A percentile compares a stretch with the other conserved stretches of the same genome.
Conservation (phyloP, 2,113 vertebrate species). For the Catharus fuscescens region DNA sequence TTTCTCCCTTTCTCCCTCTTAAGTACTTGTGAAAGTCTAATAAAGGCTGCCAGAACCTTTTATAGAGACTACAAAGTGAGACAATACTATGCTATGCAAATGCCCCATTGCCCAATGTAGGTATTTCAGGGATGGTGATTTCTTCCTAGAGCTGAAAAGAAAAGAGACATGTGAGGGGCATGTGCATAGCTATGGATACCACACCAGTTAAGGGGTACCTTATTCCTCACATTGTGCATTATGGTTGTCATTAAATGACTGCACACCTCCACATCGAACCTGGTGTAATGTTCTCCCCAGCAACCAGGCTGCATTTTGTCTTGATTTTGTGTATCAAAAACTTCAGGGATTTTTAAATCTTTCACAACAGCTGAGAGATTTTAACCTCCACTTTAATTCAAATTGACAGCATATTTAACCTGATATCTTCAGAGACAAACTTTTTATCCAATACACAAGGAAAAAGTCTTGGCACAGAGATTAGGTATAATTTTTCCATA, state of each 20-base stretch:
- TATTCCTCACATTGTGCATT: rapidly evolving
- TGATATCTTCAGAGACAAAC: not conserved
- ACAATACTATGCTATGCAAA: not conserved
- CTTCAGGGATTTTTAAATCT: not conserved
- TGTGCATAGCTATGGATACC: not conserved
- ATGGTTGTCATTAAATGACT: not conserved
- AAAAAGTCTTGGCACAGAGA: not conserved
- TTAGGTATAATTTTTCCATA: not conserved
- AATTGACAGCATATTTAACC: not conserved
- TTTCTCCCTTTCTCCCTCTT: not conserved
- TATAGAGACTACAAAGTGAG: not conserved
- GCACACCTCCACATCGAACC: not conserved
- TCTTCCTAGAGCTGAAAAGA: not conserved
- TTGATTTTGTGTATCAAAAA: not conserved
- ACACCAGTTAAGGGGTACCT: not conserved
- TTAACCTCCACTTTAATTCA: not conserved
- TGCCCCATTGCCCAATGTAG: rapidly evolving
- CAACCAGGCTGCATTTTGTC: not conserved
- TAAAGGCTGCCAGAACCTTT: not conserved
- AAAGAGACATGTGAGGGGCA: not conserved
- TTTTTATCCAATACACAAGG: not conserved
- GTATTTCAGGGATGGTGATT: not conserved
- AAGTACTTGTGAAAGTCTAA: not conserved
- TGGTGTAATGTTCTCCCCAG: not conserved
- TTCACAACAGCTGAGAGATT: not conserved